Conservation (phyloP, 2,888 invertebrate genomes). For the Leptopterna dolabrata region DNA sequence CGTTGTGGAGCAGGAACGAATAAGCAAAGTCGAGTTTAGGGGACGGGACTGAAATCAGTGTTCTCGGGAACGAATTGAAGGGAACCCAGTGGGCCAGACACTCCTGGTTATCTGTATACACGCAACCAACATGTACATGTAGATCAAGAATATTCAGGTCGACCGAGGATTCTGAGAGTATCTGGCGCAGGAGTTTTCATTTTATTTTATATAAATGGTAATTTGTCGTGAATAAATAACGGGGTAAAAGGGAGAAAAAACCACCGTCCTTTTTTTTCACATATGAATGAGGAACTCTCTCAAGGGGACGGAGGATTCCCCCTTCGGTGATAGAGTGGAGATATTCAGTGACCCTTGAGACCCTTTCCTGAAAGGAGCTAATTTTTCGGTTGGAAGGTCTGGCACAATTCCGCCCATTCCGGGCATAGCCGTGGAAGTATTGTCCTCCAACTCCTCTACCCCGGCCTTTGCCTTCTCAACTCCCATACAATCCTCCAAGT, state of each 20-base stretch:
- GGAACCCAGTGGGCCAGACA: too few species aligned
- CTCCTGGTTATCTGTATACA: too few species aligned
- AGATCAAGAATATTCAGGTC: too few species aligned
- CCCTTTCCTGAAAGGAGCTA: constrained; percentile 53
- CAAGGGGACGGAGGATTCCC: background rate
- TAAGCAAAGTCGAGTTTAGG: too few species aligned
- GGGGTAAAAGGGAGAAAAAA: background rate
- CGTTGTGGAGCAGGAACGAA: too few species aligned
- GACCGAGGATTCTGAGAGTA: background rate
- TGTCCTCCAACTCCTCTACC: constrained; percentile 2
- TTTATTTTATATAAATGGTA: constrained; percentile 25
- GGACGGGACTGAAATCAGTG: too few species aligned
- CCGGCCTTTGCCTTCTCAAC: background rate
- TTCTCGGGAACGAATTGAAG: too few species aligned
- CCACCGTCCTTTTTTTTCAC: background rate
- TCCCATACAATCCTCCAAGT: background rate
- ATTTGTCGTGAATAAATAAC: constrained; percentile 26
- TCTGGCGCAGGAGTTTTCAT: background rate
- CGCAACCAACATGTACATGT: too few species aligned
- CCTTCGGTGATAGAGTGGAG: constrained; percentile 47
- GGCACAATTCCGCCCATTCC: constrained; percentile 55
- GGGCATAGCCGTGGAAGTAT: constrained; percentile 43
- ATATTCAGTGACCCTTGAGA: constrained; percentile 54
- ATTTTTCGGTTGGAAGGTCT: constrained; percentile 54
- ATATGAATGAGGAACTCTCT: constrained; percentile 45